Evolutionary conservation across 1,140 invertebrate genomes (phyloP).

Genomic region (Gonioctena quinquepunctata): DNA sequence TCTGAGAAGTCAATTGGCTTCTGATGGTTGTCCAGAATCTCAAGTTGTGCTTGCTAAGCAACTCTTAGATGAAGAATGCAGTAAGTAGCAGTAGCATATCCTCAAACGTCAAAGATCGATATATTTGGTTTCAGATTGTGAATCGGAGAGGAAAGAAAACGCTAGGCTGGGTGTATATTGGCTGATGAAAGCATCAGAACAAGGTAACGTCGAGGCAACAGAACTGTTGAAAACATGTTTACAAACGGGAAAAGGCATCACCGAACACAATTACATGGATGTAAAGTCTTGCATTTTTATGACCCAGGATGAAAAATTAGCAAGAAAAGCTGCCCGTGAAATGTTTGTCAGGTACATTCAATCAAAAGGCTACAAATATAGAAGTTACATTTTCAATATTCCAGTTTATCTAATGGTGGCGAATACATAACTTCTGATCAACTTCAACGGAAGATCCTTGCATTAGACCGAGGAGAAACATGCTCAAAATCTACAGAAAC

Average conservation of each 20-base stretch:
- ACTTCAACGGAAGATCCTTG: conserved; percentile 68
- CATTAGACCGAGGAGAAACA: conserved; percentile 62
- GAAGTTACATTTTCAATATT: background rate
- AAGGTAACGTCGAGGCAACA: conserved; percentile 85
- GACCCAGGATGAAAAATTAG: conserved; percentile 82
- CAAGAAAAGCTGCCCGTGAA: conserved; percentile 79
- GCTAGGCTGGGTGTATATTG: conserved; percentile 77
- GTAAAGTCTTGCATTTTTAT: conserved; percentile 82
- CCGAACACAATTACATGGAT: conserved; percentile 78
- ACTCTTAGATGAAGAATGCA: conserved; percentile 70
- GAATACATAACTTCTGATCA: conserved; percentile 84
- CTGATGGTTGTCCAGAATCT: conserved; percentile 80
- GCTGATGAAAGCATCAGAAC: conserved; percentile 86
- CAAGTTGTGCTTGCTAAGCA: conserved; percentile 79
- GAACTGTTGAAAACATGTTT: conserved; percentile 78
- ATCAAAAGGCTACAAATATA: background rate
- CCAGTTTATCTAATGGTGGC: conserved; percentile 76
- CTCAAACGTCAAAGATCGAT: background rate
- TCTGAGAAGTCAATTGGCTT: conserved; percentile 72
- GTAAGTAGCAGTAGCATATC: conserved; percentile 54
- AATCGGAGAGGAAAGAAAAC: conserved; percentile 66
- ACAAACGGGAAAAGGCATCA: conserved; percentile 76
- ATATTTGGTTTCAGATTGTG: conserved; percentile 56
- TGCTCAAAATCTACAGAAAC: conserved; percentile 49
- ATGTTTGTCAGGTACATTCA: conserved; percentile 73